These are phyloP conservation scores for Agrotis ipsilon DNA, from an alignment of 2,888 invertebrate genomes.

Conservation along the genomic window DNA sequence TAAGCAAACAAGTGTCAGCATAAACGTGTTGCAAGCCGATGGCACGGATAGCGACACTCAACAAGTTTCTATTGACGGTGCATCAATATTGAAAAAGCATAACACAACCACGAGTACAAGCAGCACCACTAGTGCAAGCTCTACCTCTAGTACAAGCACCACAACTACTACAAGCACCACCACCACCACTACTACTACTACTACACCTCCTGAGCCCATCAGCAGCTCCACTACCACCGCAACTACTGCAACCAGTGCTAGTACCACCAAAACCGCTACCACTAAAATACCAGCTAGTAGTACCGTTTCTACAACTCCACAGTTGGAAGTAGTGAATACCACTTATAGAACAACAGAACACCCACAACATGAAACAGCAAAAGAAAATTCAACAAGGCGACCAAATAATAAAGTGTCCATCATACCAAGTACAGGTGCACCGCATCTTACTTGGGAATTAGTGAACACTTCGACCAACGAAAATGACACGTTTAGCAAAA, in stretches of 20 bases:
- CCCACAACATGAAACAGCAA: slow-evolving; percentile 65
- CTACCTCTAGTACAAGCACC: slow-evolving; percentile 31
- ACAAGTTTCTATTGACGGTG: slow-evolving; percentile 84
- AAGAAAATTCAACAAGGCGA: slow-evolving; percentile 83
- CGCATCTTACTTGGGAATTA: slow-evolving; percentile 91
- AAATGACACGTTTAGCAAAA: slow-evolving; percentile 81
- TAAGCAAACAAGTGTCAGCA: slow-evolving; percentile 84
- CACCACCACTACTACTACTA: slow-evolving; percentile 62
- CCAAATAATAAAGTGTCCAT: slow-evolving; percentile 88
- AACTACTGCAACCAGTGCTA: slow-evolving; percentile 49
- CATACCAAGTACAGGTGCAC: slow-evolving; percentile 83
- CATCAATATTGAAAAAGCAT: slow-evolving; percentile 86
- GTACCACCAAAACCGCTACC: slow-evolving; percentile 29
- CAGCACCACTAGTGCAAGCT: slow-evolving; percentile 56
- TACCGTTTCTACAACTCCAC: slow-evolving; percentile 56
- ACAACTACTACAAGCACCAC: slow-evolving; percentile 52
- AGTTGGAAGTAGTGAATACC: slow-evolving; percentile 54
- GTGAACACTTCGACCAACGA: slow-evolving; percentile 89
- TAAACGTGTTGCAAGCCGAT: slow-evolving; percentile 84
- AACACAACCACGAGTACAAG: slow-evolving; percentile 68
- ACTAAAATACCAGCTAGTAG: slow-evolving; percentile 37
- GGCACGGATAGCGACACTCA: slow-evolving; percentile 82
- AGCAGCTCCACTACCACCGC: slow-evolving; percentile 53
- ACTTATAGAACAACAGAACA: slow-evolving; percentile 61
- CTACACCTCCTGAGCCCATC: slow-evolving; percentile 44